Base-by-base conservation (phyloP, 2,113 vertebrate genomes). In the Symphodus melops region DNA sequence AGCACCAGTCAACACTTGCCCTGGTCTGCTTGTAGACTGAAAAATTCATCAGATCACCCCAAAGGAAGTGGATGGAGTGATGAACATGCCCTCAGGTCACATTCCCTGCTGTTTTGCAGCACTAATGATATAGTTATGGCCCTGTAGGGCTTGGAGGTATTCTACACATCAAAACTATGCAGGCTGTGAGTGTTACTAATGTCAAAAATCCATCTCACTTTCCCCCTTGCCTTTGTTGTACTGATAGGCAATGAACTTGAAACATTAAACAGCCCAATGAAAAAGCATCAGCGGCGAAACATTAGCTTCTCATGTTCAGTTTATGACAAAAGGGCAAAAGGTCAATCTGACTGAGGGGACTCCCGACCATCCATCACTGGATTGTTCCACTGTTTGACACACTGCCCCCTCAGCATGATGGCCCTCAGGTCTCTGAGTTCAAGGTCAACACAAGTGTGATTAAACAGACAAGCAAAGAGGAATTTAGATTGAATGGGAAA, bases 1-100 rank as follows among this genome's bases (percentile, higher is more conserved):
- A 37, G 14, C 66, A 56, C 83, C 74, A 82, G 86, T 93, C 85
- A 80, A 72, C 72, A 89, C 89, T 86, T 57, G 80, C 54, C 81
- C 60, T 19, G 28, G 39, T 75, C 57, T 77, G 63, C 25, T 53
- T 48, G 52, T 59, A 44, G 53, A 79, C 59, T 58, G 59, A 54
- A 57, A 75, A 62, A 77, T 58, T 74, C 66, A 75, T 61, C 67
- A 54, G 39, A 59, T 48, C 16, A 82, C 48, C 72, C 58, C 53
- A 66, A 74, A 63, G 64, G 64, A 75, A 68, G 79, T 49, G 54
- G 55, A 62, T 33, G 57, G 13, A 80, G 69, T n/a, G 72, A 59
- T 36, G 52, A 72, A 82, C 77, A 67, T 49, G 42, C 72, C 86
- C 68, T 12, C 6, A 1, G 83, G 80, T 81, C 37, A 82, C 74